Evolutionary conservation across 64 coral and sea anemone genomes (phyloP).

Genomic region (Montipora capricornis): DNA sequence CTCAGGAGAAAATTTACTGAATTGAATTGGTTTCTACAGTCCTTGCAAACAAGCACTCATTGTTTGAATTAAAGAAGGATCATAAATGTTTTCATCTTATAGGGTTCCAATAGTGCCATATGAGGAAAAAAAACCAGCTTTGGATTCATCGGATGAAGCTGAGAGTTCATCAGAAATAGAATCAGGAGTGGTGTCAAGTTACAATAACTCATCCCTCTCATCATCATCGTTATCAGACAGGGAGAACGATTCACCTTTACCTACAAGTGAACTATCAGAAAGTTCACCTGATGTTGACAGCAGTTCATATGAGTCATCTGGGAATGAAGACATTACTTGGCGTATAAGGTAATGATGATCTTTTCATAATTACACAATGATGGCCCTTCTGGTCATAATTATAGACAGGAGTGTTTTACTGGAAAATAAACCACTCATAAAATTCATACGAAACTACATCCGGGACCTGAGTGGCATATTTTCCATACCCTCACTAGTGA

Average conservation of each 20-base stretch:
- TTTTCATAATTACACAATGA: too few species aligned
- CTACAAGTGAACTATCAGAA: constrained; percentile 40
- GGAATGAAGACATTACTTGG: neutral
- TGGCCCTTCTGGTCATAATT: too few species aligned
- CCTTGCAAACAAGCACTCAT: too few species aligned
- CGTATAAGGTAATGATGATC: neutral
- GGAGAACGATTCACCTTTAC: constrained; percentile 16
- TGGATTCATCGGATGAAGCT: neutral
- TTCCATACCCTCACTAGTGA: too few species aligned
- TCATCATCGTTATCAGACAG: neutral
- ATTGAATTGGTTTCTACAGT: too few species aligned
- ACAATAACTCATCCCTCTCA: neutral
- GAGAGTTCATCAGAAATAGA: constrained; percentile 19
- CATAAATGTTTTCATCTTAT: neutral
- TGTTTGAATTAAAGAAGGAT: too few species aligned
- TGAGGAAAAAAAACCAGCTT: neutral
- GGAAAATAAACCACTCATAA: too few species aligned
- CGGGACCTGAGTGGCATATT: too few species aligned
- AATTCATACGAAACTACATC: too few species aligned
- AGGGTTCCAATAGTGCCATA: neutral
- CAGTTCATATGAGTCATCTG: constrained; percentile 27
- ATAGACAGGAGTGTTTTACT: too few species aligned
- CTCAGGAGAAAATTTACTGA: too few species aligned
- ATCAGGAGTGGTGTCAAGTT: constrained; percentile 23
- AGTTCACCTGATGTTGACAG: neutral